A percentile compares a stretch with the other conserved stretches of the same genome.
These are phyloP conservation scores for Slavum lentiscoides DNA, from an alignment of 2,888 invertebrate species.

Conservation along the genomic window DNA sequence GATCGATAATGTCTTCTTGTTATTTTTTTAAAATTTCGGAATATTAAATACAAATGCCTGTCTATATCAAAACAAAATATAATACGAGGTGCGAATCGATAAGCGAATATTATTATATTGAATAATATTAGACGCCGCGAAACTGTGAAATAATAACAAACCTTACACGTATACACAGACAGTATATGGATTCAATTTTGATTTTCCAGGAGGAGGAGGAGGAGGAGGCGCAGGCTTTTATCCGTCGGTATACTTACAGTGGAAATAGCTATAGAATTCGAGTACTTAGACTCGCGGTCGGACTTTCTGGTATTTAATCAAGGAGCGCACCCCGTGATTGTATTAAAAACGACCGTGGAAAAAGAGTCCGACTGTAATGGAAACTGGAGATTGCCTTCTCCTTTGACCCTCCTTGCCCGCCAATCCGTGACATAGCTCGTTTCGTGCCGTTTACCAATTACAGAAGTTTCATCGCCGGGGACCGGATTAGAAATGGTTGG, in stretches of 20 bases:
- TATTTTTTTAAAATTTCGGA: too few relatives aligned
- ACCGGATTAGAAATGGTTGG: conserved; percentile 39
- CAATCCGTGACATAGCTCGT: conserved; percentile 30
- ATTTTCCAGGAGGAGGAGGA: not conserved
- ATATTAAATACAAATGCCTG: too few relatives aligned
- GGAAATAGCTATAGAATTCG: conserved; percentile 17
- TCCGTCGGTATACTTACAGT: not conserved
- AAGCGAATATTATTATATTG: too few relatives aligned
- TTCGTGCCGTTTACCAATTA: conserved; percentile 52
- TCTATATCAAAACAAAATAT: too few relatives aligned
- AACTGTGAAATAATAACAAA: too few relatives aligned
- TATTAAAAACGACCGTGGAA: conserved; percentile 40
- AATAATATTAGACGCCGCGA: too few relatives aligned
- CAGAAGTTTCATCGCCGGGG: conserved; percentile 49
- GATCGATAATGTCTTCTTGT: too few relatives aligned
- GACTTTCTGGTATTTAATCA: conserved; percentile 36
- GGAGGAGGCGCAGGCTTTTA: not conserved
- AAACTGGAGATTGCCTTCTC: conserved; percentile 45
- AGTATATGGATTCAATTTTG: not conserved
- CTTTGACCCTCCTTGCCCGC: conserved; percentile 36
- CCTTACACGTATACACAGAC: too few relatives aligned
- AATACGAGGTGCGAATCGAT: too few relatives aligned
- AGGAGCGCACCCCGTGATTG: conserved; percentile 37
- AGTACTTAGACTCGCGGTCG: conserved; percentile 8
- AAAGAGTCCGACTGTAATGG: conserved; percentile 37